Evolutionary conservation across 2,797 vertebrate genomes (phyloP).

Genomic region (Pseudochirops corinnae): DNA sequence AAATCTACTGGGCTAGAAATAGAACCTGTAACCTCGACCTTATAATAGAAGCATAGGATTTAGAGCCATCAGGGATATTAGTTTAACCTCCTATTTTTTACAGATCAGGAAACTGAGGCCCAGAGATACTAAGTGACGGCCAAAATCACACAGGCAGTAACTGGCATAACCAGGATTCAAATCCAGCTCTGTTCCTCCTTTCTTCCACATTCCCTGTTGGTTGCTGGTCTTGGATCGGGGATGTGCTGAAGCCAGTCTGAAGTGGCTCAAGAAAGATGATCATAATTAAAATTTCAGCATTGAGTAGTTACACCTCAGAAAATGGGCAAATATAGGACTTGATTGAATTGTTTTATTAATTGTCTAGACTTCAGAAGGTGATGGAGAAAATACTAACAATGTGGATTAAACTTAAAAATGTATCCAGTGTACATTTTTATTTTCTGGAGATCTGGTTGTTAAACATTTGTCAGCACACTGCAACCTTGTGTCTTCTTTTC

Average conservation of each 20-base stretch:
- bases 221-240: neutral
- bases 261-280: neutral
- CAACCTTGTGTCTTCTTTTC: neutral
- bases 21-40: neutral
- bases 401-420: neutral
- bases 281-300: neutral
- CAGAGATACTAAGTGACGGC: neutral
- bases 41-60: neutral
- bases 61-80: neutral
- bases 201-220: neutral
- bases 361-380: neutral
- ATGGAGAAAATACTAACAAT: neutral
- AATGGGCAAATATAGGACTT: neutral
- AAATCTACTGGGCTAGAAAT: neutral
- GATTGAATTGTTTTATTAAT: neutral
- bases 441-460: neutral
- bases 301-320: neutral
- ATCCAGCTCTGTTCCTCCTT: neutral
- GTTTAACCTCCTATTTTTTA: neutral
- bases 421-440: neutral
- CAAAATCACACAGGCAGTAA: neutral
- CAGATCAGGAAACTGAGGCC: neutral
- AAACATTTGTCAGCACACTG: neutral
- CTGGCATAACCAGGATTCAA: neutral
- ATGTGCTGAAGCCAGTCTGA: neutral